Conservation (phyloP, 2,888 invertebrate species). For the Orthosia gothica region DNA sequence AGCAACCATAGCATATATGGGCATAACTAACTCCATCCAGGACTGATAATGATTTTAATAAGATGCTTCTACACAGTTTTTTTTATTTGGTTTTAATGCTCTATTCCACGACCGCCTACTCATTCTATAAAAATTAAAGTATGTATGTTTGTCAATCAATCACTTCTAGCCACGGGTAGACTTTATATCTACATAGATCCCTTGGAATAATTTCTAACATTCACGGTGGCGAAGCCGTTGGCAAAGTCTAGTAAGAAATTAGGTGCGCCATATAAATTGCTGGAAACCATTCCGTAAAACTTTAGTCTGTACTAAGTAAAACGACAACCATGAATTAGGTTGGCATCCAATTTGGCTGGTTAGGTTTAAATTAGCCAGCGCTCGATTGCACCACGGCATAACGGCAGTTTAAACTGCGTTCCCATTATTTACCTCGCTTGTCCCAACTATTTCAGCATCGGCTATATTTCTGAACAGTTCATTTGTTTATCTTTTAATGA, state of each 20-base stretch:
- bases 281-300: background rate
- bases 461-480: background rate
- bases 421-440: conserved; percentile 38
- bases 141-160: no score
- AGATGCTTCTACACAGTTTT: background rate
- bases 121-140: no score
- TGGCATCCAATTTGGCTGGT: conserved; percentile 13
- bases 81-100: background rate
- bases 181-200: no score
- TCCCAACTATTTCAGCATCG: conserved; percentile 5
- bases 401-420: conserved; percentile 29
- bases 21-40: no score
- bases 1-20: no score
- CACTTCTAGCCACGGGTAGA: no score
- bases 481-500: conserved; percentile 21
- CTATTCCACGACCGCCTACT: no score
- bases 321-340: background rate
- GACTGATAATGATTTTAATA: background rate
- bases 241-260: background rate
- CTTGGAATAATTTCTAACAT: no score
- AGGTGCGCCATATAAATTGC: background rate
- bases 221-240: no score
- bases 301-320: background rate
- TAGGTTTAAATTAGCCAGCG: conserved; percentile 29
- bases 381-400: conserved; percentile 9